Evolutionary conservation across 30 jellyfish, hydroid and myxozoan genomes (phyloP), one percentile per base, ranked within the genome.

Genomic region (Hydractinia echinata): DNA sequence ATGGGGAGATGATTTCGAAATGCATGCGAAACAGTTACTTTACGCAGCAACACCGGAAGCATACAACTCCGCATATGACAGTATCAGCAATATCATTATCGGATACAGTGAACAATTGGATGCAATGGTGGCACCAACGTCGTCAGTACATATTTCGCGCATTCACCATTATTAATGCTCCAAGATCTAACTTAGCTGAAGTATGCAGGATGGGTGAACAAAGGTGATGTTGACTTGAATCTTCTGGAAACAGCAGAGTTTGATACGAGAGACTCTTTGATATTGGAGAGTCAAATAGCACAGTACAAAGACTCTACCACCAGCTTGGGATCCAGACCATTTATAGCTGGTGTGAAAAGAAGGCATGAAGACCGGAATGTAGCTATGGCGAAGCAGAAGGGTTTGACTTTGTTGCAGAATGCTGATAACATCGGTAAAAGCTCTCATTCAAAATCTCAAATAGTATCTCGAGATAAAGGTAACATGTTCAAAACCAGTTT

Each of bases 351-450:
- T 58, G 69, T 58, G 69, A 58, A 58, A 58, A 58, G n/a, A 58
- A 58, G 69, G 19, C 69, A 58, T 16, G 69, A 58, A 58, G 69
- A 58, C 15, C 69, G 69, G 19, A 58, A 58, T 58, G 19, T 58
- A 58, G 69, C 15, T 11, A 58, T 58, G 69, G 69, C 69, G 15
- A 58, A 11, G 19, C 3, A 58, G 69, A 58, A 58, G 44, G 2
- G 44, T 30, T 30, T 30, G 44, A 30, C 2, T 30, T 30, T 30
- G 44, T 30, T 30, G 44, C 44, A 30, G 44, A 30, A 30, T 30
- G 44, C 44, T 30, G 44, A 30, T 30, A 30, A 30, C 44, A 30
- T 30, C 2, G 44, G 44, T 30, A 30, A 30, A 30, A 0, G 2
- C 44, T 30, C 44, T 30, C 44, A 30, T 30, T 30, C 44, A 30